Evolutionary conservation across 2,113 vertebrate species (phyloP).

Genomic region (Cephalopterus ornatus): DNA sequence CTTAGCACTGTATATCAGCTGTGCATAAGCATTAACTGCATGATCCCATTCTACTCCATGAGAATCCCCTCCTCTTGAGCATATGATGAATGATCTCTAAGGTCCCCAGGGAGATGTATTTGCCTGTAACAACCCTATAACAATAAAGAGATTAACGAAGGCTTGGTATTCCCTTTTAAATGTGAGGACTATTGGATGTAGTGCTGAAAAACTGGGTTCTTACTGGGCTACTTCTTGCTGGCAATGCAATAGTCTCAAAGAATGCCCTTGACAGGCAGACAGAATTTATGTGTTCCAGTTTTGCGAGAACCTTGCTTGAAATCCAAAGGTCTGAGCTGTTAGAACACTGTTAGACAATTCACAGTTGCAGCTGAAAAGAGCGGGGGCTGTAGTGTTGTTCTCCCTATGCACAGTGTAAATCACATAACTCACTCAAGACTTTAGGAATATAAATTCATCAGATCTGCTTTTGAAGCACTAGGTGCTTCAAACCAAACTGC

Average conservation of each 20-base stretch:
- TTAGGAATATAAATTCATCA: background rate
- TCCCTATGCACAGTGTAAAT: background rate
- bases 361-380: background rate
- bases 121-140: background rate
- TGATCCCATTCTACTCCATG: background rate
- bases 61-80: no score
- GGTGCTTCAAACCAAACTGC: background rate
- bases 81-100: background rate
- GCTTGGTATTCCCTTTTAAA: background rate
- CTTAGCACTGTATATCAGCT: background rate
- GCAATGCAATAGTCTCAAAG: background rate
- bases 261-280: background rate
- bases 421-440: background rate
- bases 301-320: background rate
- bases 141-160: background rate
- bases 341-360: background rate
- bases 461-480: background rate
- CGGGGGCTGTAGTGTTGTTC: background rate
- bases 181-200: background rate
- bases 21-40: background rate
- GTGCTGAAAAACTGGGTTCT: background rate
- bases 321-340: background rate
- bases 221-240: background rate
- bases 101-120: background rate
- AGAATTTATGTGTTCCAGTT: background rate